Evolutionary conservation across 2,888 invertebrate species (phyloP), one percentile per base, ranked within the genome.

Genomic region (Epinotia demarniana): DNA sequence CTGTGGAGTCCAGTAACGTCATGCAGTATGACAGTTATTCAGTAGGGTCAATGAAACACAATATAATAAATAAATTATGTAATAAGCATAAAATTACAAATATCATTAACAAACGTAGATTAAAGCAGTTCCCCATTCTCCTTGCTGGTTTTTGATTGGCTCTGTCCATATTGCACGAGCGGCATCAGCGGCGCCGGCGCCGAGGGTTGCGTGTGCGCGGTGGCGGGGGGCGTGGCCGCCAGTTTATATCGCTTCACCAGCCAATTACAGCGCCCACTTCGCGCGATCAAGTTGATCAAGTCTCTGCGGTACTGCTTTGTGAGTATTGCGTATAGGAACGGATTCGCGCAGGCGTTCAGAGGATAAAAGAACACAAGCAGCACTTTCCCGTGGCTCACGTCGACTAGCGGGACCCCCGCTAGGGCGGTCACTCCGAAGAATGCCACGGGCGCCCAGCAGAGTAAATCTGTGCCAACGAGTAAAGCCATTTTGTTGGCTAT

Each of bases 401-500:
- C 97, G 61, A 98, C 98, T 78, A 98, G 90, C 0, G 98, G 98
- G 80, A 95, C 96, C 0, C 98, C 98, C 0, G 97, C 96, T 55
- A 98, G 92, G 0, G 98, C 98, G 0, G 98, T 98, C 6, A 98
- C 93, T 0, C 97, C 97, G 84, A 98, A 98, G 86, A 98, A 98
- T 0, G 98, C 97, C 11, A 98, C 98, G 0, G 98, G 98, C 12
- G 98, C 97, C 96, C 97, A 97, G 82, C 97, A 97, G 0, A 96
- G 95, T 82, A 98, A 96, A 89, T 98, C 97, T 0, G 98, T 98
- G 80, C 97, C 97, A 5, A 98, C 97, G 55, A 99, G 93, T n/a
- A 98, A 90, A 0, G 98, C 97, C 98, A 98, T 98, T 85, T 98
- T 97, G 86, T 98, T 98, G 46, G 98, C 98, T 27, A 98, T 96